Evolutionary conservation across 2,888 invertebrate species (phyloP), one percentile per base, ranked within the genome.

Genomic region (Ochropacha duplaris): DNA sequence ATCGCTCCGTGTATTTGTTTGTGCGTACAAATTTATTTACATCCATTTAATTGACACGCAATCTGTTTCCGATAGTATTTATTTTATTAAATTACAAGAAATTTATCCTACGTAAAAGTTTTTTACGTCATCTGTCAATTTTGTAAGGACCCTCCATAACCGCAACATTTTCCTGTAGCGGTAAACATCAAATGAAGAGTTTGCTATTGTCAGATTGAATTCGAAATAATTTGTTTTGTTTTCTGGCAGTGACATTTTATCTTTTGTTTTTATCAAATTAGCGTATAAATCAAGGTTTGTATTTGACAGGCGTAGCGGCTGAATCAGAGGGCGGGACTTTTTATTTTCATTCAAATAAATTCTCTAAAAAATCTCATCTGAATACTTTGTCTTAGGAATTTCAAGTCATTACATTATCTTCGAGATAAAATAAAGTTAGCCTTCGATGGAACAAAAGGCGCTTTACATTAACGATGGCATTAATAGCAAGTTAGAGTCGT

Each of bases 1-100:
- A 78, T 71, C 60, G 60, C 60, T 65, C 58, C 62, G 63, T 60
- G 64, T 49, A 54, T 55, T 49, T 69, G 64, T 68, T 69, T 69
- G 65, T 71, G 59, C 62, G 57, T 64, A 56, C 55, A 61, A 67
- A 66, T 69, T 65, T 22, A 44, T 69, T 68, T 64, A 63, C 57
- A 64, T 64, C 36, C 31, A 59, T 61, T 59, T 51, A 57, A 66
- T 60, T 61, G 51, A 59, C 54, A 58, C 44, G 54, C 58, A 22
- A 52, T 19, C 11, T 12, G 19, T 19, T 44, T 44, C 4, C 8
- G 19, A 31, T 31, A 31, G n/a, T 16, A 24, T 50, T 14, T 50
- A 50, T 52, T 9, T 44, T 2, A 34, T 4, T 14, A 1, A 39
- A 16, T 39, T 39, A n/a, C 1, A 16, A 16, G 39, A 6, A 1